phyloP scores from a whole-genome alignment of 1,140 invertebrate species.

The Leptestheria dahalacensis region DNA sequence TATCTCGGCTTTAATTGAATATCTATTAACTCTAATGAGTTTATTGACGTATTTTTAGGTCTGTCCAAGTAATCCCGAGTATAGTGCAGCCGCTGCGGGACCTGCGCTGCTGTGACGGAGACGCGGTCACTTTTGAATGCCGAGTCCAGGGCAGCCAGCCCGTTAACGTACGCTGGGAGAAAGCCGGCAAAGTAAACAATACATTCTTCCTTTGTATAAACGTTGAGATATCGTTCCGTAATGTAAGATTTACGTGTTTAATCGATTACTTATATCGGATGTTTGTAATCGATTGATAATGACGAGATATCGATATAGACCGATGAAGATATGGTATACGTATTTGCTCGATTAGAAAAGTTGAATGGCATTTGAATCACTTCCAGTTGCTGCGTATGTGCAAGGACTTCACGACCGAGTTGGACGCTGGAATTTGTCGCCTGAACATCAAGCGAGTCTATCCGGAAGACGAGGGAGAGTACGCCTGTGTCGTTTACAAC shows the following conservation, averaged over 20 bases:
- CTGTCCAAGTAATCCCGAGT: slow-evolving; percentile 53
- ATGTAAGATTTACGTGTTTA: too few relatives aligned
- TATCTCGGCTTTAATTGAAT: slow-evolving; percentile 6
- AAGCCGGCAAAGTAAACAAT: slow-evolving; percentile 54
- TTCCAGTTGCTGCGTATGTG: slow-evolving; percentile 48
- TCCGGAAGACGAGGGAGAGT: slow-evolving; percentile 78
- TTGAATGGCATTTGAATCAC: neutral
- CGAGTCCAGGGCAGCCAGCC: slow-evolving; percentile 44
- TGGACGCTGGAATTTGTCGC: slow-evolving; percentile 44
- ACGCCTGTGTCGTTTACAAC: slow-evolving; percentile 66
- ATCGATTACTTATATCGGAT: too few relatives aligned
- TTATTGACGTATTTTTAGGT: slow-evolving; percentile 34
- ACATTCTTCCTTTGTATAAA: too few relatives aligned
- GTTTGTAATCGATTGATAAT: slow-evolving; percentile 10
- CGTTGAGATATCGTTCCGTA: too few relatives aligned
- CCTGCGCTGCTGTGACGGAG: slow-evolving; percentile 63
- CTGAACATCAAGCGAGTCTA: slow-evolving; percentile 58
- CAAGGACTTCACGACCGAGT: slow-evolving; percentile 44
- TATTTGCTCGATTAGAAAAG: neutral
- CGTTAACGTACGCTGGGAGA: slow-evolving; percentile 56
- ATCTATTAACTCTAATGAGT: too few relatives aligned
- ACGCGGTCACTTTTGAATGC: slow-evolving; percentile 59
- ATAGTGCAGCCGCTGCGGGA: slow-evolving; percentile 52
- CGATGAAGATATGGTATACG: too few relatives aligned
- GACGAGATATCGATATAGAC: neutral